Percentiles rank a stretch among this genome's conserved stretches.
These are phyloP conservation scores for Conopomorpha cramerella DNA, from an alignment of 1,140 invertebrate species.

Conservation along the genomic window DNA sequence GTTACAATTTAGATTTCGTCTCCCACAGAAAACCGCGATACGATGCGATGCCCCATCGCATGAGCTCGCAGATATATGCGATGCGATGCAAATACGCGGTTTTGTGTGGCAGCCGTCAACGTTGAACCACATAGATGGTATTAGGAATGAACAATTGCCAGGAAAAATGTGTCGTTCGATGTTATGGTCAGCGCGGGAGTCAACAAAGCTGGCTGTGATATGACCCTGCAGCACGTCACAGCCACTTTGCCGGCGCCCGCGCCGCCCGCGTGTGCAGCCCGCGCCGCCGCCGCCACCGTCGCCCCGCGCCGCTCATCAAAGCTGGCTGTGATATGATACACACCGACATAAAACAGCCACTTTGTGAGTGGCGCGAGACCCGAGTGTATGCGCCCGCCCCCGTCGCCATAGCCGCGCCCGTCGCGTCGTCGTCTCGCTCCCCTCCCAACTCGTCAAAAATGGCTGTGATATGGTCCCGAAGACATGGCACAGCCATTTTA, in stretches of 20 bases:
- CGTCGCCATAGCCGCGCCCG: constrained; percentile 2
- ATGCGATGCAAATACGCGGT: too few relatives aligned
- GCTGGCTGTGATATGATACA: constrained; percentile 55
- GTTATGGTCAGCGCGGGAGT: too few relatives aligned
- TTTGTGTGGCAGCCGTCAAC: too few relatives aligned
- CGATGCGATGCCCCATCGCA: too few relatives aligned
- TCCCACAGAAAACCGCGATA: too few relatives aligned
- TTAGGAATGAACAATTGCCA: too few relatives aligned
- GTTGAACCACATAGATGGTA: too few relatives aligned
- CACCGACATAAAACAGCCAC: constrained; percentile 34
- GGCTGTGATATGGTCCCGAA: constrained; percentile 43
- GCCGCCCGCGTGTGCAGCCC: neutral
- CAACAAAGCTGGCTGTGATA: constrained; percentile 61
- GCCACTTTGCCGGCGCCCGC: constrained; percentile 26
- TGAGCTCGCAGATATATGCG: too few relatives aligned
- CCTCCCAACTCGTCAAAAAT: constrained; percentile 57
- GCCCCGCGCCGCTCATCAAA: constrained; percentile 51
- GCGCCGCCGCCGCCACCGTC: neutral
- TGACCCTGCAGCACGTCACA: constrained; percentile 30
- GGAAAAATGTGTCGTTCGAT: too few relatives aligned
- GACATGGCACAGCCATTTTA: constrained; percentile 48
- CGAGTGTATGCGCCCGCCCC: neutral
- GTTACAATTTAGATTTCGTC: too few relatives aligned
- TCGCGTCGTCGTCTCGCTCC: constrained; percentile 7
- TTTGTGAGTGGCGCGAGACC: constrained; percentile 32